phyloP scores from a whole-genome alignment of 2,113 vertebrate species.

The Colinus virginianus region DNA sequence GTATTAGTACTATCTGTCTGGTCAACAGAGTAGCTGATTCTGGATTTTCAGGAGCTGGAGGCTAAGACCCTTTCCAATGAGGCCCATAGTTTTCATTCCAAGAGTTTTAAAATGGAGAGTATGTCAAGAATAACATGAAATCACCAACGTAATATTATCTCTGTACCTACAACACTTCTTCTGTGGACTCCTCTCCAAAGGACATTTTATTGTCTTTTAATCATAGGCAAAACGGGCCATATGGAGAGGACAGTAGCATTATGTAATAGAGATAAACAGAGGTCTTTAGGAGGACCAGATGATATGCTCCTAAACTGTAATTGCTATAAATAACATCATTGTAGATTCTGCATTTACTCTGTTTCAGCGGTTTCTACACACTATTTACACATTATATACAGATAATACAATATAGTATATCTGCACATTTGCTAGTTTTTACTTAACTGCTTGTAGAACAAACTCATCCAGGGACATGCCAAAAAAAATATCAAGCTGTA shows the following conservation, averaged over 20 bases:
- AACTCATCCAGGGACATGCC: not conserved
- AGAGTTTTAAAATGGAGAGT: not conserved
- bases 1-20: not conserved
- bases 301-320: not conserved
- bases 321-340: not conserved
- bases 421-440: not conserved
- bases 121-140: not conserved
- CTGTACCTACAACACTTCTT: not conserved
- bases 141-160: not conserved
- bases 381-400: not conserved
- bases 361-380: not conserved
- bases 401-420: not conserved
- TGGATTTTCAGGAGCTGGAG: not conserved
- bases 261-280: slow-evolving; percentile 18
- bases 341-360: not conserved
- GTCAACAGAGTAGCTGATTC: not conserved
- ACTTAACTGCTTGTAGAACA: not conserved
- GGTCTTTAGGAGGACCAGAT: not conserved
- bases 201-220: not conserved
- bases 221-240: not conserved
- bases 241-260: slow-evolving; percentile 8
- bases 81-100: not conserved
- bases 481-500: not conserved
- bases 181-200: not conserved
- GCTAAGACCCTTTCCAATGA: not conserved